phyloP scores from a whole-genome alignment of 2,797 vertebrate species.

The Hoplostethus atlanticus region DNA sequence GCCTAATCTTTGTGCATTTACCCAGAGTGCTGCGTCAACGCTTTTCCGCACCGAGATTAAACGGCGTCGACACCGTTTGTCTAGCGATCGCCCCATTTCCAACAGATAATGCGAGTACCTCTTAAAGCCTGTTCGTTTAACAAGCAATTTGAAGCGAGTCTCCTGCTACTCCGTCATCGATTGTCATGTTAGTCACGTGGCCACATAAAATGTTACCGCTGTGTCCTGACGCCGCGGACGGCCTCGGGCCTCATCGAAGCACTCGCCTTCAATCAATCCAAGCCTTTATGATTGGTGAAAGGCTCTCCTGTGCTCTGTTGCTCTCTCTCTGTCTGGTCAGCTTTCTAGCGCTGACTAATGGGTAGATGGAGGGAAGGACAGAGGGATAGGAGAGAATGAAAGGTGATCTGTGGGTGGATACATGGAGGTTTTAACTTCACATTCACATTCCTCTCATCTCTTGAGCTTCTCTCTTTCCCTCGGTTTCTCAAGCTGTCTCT shows the following conservation, averaged over 20 bases:
- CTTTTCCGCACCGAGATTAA: conserved; percentile 39
- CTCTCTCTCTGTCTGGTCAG: conserved; percentile 22
- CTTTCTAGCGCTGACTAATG: conserved; percentile 22
- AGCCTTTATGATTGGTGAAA: conserved; percentile 33
- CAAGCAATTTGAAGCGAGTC: conserved; percentile 51
- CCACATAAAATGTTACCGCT: conserved; percentile 55
- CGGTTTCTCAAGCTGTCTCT: not conserved
- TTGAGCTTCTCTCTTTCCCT: not conserved
- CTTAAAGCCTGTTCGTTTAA: conserved; percentile 58
- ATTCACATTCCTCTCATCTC: not conserved
- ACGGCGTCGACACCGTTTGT: conserved; percentile 38
- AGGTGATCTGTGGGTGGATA: conserved; percentile 14
- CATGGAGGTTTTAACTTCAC: conserved; percentile 17
- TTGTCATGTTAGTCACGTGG: conserved; percentile 60
- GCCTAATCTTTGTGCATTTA: conserved; percentile 20
- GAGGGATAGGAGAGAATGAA: conserved; percentile 2
- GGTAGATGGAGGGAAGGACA: conserved; percentile 10
- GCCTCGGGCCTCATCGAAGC: conserved; percentile 48
- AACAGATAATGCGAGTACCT: conserved; percentile 42
- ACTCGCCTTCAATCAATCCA: conserved; percentile 52
- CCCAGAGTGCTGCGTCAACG: conserved; percentile 5
- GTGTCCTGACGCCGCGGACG: conserved; percentile 19
- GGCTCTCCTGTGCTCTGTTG: not conserved
- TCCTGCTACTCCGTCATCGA: conserved; percentile 40
- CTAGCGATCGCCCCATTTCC: conserved; percentile 14